A percentile compares a stretch with the other conserved stretches of the same genome.
phyloP scores from a whole-genome alignment of 2,888 invertebrate genomes.

The Strigamia transsilvanica region DNA sequence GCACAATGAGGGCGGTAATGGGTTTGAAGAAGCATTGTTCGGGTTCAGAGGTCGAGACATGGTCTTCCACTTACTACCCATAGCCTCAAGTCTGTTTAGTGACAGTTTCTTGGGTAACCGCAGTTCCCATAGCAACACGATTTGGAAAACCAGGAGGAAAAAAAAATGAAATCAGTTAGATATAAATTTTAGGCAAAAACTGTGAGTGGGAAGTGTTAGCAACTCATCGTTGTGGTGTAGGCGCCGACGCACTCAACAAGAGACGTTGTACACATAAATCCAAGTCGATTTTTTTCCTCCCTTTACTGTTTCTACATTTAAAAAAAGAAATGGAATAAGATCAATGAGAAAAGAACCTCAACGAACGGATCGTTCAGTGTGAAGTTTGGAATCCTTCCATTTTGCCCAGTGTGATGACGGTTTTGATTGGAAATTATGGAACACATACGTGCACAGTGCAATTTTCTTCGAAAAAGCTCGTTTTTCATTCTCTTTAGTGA shows the following conservation, averaged over 20 bases:
- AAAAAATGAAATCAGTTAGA: background rate
- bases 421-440: constrained; percentile 32
- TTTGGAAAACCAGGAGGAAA: background rate
- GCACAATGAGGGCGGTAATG: constrained; percentile 27
- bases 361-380: background rate
- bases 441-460: background rate
- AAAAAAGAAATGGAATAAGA: constrained; percentile 12
- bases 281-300: background rate
- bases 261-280: constrained; percentile 15
- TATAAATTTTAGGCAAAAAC: constrained; percentile 14
- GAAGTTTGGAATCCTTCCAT: constrained; percentile 32
- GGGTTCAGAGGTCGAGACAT: constrained; percentile 25
- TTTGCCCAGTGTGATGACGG: background rate
- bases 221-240: constrained; percentile 17
- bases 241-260: background rate
- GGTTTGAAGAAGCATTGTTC: constrained; percentile 39
- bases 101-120: constrained; percentile 36
- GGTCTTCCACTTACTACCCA: constrained; percentile 40
- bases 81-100: constrained; percentile 35
- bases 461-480: background rate
- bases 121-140: constrained; percentile 37
- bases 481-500: constrained; percentile 11
- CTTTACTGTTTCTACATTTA: background rate
- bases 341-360: background rate
- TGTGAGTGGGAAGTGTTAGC: background rate